Evolutionary conservation across 2,113 vertebrate species (phyloP).

Genomic region (Gasterosteus aculeatus): DNA sequence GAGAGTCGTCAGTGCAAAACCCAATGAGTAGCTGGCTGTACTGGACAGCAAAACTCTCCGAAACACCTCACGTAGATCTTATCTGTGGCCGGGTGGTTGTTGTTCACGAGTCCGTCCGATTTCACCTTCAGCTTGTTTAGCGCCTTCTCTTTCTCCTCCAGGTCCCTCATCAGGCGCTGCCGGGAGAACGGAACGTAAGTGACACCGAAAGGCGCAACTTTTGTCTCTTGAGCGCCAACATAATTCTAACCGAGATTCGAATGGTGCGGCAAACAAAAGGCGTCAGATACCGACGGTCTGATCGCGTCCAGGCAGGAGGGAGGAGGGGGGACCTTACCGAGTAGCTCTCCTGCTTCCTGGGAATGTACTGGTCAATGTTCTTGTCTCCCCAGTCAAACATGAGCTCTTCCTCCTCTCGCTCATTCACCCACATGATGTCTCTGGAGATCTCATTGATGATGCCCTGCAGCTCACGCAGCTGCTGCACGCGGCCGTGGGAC

Average conservation of each 20-base stretch:
- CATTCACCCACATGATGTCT: conserved; percentile 99
- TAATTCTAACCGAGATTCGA: neutral
- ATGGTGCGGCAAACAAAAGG: neutral
- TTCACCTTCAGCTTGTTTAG: conserved; percentile 94
- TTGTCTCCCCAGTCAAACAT: conserved; percentile 97
- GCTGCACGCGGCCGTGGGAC: conserved; percentile 85
- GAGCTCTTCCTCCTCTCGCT: conserved; percentile 94
- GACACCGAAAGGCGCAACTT: neutral
- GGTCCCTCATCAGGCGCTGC: conserved; percentile 92
- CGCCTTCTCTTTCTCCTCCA: conserved; percentile 96
- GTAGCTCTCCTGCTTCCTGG: conserved; percentile 93
- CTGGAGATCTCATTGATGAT: conserved; percentile 91
- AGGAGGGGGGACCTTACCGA: conserved; percentile 82
- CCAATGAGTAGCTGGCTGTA: neutral
- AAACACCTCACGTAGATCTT: conserved; percentile 88
- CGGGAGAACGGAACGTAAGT: conserved; percentile 22
- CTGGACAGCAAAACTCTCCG: neutral
- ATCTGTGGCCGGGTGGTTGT: conserved; percentile 91
- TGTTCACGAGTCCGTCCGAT: conserved; percentile 89
- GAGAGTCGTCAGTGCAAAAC: conserved; percentile 25
- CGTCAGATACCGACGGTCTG: neutral
- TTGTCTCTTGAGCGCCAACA: neutral
- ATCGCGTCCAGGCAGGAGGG: neutral
- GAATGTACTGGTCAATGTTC: conserved; percentile 88
- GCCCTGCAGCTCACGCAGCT: conserved; percentile 89